phyloP scores from a whole-genome alignment of 2,113 vertebrate species.

The Megatriorchis doriae region DNA sequence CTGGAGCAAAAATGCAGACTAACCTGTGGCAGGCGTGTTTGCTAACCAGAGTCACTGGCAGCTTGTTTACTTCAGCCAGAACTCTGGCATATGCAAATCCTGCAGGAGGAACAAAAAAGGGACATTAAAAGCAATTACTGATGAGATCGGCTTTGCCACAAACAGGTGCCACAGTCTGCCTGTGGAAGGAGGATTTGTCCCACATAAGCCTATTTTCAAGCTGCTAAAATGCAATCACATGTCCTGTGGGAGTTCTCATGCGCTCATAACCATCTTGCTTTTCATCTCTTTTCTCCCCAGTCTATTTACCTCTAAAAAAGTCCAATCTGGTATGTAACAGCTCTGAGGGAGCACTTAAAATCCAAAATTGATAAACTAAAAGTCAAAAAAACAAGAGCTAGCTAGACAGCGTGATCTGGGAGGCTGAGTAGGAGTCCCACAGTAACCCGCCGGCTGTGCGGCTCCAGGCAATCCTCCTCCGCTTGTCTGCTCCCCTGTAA shows the following conservation, averaged over 20 bases:
- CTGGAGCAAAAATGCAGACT: background rate
- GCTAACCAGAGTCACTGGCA: background rate
- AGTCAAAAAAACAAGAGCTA: background rate
- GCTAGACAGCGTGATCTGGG: background rate
- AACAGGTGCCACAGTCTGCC: background rate
- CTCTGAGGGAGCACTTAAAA: background rate
- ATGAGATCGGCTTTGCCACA: background rate
- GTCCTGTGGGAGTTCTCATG: conserved; percentile 17
- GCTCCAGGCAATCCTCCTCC: background rate
- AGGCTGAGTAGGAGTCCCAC: background rate
- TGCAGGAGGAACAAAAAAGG: background rate
- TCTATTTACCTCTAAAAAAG: background rate
- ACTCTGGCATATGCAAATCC: background rate
- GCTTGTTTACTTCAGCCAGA: background rate
- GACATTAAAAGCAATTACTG: background rate
- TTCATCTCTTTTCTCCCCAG: background rate
- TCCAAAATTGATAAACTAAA: background rate
- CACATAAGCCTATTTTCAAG: background rate
- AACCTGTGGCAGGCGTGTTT: background rate
- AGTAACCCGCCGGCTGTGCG: rapidly evolving
- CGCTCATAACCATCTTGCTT: background rate
- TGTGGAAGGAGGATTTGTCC: background rate
- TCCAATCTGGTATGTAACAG: background rate
- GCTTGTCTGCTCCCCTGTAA: background rate
- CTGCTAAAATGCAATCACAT: background rate